Conservation (phyloP, 2,888 invertebrate species). For the Stictocephala bisonia region DNA sequence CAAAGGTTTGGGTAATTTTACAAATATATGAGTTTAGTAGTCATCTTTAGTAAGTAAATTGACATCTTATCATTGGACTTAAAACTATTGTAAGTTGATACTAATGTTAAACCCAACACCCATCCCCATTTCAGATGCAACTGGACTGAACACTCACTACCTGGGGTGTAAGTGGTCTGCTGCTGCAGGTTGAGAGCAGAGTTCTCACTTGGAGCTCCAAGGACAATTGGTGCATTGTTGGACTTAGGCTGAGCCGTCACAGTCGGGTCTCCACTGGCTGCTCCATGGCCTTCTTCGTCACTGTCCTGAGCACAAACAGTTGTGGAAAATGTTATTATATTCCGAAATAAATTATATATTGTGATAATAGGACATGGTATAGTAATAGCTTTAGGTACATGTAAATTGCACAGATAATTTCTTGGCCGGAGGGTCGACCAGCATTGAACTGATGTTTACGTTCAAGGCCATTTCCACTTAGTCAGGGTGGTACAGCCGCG, state of each 20-base stretch:
- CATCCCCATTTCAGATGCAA: background rate
- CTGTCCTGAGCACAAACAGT: conserved; percentile 55
- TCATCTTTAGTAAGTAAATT: too few relatives aligned
- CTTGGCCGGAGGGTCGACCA: too few relatives aligned
- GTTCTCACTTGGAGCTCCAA: conserved; percentile 69
- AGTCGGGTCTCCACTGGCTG: conserved; percentile 65
- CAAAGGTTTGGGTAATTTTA: too few relatives aligned
- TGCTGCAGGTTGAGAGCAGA: conserved; percentile 74
- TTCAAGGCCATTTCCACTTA: too few relatives aligned
- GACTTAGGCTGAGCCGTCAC: conserved; percentile 68
- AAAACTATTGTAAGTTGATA: background rate
- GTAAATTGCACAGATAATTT: too few relatives aligned
- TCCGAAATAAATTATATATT: conserved; percentile 2
- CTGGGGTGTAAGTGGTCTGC: conserved; percentile 67
- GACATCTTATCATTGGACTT: background rate
- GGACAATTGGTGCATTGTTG: conserved; percentile 72
- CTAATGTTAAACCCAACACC: too few relatives aligned
- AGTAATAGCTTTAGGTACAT: too few relatives aligned
- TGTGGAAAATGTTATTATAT: background rate
- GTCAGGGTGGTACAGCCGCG: too few relatives aligned
- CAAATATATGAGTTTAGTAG: too few relatives aligned
- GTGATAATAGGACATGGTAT: too few relatives aligned
- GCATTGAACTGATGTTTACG: too few relatives aligned
- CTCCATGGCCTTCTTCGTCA: conserved; percentile 61
- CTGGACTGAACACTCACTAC: conserved; percentile 59